phyloP scores from a whole-genome alignment of 1,140 invertebrate species.

The Protaetia brevitarsis region DNA sequence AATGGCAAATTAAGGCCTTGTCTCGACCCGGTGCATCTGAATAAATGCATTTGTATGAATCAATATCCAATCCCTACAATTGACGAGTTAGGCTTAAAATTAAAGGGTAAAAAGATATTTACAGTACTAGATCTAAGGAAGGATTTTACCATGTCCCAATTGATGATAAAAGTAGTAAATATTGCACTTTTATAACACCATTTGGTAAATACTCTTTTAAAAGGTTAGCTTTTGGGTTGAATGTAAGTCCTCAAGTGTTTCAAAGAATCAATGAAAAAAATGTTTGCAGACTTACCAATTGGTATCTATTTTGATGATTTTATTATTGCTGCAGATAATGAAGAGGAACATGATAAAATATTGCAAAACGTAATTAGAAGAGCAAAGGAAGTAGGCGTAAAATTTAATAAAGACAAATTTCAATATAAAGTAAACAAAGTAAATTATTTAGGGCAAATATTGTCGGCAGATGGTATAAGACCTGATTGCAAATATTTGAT shows the following conservation, averaged over 20 bases:
- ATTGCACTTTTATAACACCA: too few relatives aligned
- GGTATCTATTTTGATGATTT: slow-evolving; percentile 34
- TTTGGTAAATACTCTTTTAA: too few relatives aligned
- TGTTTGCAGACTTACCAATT: slow-evolving; percentile 26
- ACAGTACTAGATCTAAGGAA: too few relatives aligned
- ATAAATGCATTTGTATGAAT: too few relatives aligned
- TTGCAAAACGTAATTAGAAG: slow-evolving; percentile 26
- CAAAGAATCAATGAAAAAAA: slow-evolving; percentile 39
- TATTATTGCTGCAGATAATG: slow-evolving; percentile 24
- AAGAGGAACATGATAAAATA: slow-evolving; percentile 29
- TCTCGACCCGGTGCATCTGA: too few relatives aligned
- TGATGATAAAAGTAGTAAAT: too few relatives aligned
- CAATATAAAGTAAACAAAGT: slow-evolving; percentile 30
- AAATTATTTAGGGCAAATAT: slow-evolving; percentile 28
- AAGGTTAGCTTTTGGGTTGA: slow-evolving; percentile 33
- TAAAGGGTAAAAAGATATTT: too few relatives aligned
- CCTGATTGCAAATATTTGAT: slow-evolving; percentile 22
- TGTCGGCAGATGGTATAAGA: slow-evolving; percentile 25
- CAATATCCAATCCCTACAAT: too few relatives aligned
- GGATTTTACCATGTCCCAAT: too few relatives aligned
- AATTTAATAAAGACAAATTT: slow-evolving; percentile 30
- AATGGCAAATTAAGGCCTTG: too few relatives aligned
- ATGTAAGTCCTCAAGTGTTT: slow-evolving; percentile 45
- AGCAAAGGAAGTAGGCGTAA: slow-evolving; percentile 24
- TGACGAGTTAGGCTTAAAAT: too few relatives aligned